Percentiles rank a stretch among this genome's conserved stretches.
Evolutionary conservation across 2,888 invertebrate species (phyloP).

Genomic region (Hedychridium roseum): DNA sequence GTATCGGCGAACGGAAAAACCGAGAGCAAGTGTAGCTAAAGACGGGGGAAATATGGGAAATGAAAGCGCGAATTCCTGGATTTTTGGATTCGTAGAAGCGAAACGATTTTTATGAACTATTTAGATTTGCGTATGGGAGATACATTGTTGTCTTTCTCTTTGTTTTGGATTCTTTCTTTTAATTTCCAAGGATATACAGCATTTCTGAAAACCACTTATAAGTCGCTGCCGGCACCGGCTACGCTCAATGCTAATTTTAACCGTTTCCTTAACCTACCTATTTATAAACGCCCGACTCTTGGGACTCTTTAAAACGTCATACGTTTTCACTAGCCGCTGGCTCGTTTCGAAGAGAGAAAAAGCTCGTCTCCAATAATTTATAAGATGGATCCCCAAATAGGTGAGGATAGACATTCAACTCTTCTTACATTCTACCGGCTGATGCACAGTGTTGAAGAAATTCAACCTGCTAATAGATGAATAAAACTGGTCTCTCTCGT

Average conservation of each 20-base stretch:
- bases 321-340: slow-evolving; percentile 39
- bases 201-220: slow-evolving; percentile 8
- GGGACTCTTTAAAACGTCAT: slow-evolving; percentile 46
- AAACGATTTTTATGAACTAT: no score
- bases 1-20: no score
- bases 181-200: neutral
- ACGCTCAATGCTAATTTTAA: slow-evolving; percentile 39
- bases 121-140: no score
- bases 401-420: slow-evolving; percentile 13
- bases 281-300: slow-evolving; percentile 40
- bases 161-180: neutral
- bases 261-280: slow-evolving; percentile 40
- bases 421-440: neutral
- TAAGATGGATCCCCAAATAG: slow-evolving; percentile 32
- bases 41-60: no score
- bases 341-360: neutral
- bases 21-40: no score
- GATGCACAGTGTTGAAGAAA: no score
- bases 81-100: no score
- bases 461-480: no score
- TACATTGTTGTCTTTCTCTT: neutral
- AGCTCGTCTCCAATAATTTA: slow-evolving; percentile 37
- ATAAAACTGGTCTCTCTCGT: no score
- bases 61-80: no score
- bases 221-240: slow-evolving; percentile 5